phyloP scores from a whole-genome alignment of 2,888 invertebrate species.

The Scelioninae gen. 1 region DNA sequence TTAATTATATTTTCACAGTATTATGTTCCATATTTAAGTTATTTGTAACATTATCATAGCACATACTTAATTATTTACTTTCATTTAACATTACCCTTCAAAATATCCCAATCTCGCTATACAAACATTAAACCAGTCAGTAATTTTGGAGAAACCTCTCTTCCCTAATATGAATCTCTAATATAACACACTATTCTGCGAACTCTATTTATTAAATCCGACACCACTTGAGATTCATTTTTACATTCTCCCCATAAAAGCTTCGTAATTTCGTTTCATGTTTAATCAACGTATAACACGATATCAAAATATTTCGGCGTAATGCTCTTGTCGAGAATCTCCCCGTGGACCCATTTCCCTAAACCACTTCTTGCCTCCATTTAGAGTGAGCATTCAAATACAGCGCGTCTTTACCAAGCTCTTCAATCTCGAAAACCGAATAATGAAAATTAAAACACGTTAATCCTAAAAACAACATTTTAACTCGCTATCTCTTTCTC shows the following conservation, averaged over 20 bases:
- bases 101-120: no score
- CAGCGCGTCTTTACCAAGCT: slow-evolving; percentile 3
- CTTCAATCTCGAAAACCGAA: slow-evolving; percentile 31
- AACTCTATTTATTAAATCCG: no score
- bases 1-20: no score
- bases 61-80: no score
- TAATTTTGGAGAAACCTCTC: no score
- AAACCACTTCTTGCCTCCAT: slow-evolving; percentile 2
- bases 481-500: not conserved
- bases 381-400: slow-evolving; percentile 4
- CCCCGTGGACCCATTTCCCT: slow-evolving; percentile 18
- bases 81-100: no score
- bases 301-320: slow-evolving; percentile 37
- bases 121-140: no score
- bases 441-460: slow-evolving; percentile 39
- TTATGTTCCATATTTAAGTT: no score
- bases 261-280: slow-evolving; percentile 26
- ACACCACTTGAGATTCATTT: not conserved
- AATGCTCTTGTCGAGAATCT: slow-evolving; percentile 21
- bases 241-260: slow-evolving; percentile 10
- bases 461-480: slow-evolving; percentile 30
- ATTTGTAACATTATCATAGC: no score
- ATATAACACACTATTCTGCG: no score
- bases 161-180: no score
- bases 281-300: slow-evolving; percentile 40